A percentile compares a stretch with the other conserved stretches of the same genome.
phyloP scores from a whole-genome alignment of 2,888 invertebrate genomes.

The Drosophila pullipes region DNA sequence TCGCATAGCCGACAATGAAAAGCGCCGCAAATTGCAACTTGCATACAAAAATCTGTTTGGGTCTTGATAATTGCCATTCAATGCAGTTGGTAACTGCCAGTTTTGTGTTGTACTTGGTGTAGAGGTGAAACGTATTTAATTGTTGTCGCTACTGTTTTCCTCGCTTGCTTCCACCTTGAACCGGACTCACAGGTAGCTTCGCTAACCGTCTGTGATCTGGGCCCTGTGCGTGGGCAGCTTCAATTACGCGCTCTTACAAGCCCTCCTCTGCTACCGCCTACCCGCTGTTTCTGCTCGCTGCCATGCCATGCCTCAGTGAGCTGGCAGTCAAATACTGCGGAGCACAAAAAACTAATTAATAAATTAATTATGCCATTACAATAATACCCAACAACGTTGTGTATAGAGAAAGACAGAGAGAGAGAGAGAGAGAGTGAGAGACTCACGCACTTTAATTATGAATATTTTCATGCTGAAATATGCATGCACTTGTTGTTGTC shows the following conservation, averaged over 20 bases:
- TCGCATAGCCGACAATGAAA: conserved; percentile 76
- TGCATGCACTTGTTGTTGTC: conserved; percentile 57
- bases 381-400: conserved; percentile 49
- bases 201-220: not conserved
- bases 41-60: conserved; percentile 79
- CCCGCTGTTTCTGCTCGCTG: conserved; percentile 63
- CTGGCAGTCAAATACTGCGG: conserved; percentile 31
- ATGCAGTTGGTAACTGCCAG: conserved; percentile 16
- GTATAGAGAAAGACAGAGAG: not conserved
- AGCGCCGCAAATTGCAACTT: conserved; percentile 78
- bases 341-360: conserved; percentile 75
- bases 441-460: conserved; percentile 79
- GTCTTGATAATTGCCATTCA: conserved; percentile 72
- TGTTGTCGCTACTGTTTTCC: conserved; percentile 66
- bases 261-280: not conserved
- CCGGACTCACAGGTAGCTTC: conserved; percentile 34
- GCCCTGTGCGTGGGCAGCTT: conserved; percentile 72
- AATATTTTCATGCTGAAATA: conserved; percentile 78
- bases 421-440: conserved; percentile 5
- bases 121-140: conserved; percentile 60
- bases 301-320: conserved; percentile 65
- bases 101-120: conserved; percentile 13
- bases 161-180: conserved; percentile 59
- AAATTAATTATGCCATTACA: conserved; percentile 82
- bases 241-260: conserved; percentile 62